phyloP scores from a whole-genome alignment of 2,888 invertebrate species.

The Orchesellides sinensis region DNA sequence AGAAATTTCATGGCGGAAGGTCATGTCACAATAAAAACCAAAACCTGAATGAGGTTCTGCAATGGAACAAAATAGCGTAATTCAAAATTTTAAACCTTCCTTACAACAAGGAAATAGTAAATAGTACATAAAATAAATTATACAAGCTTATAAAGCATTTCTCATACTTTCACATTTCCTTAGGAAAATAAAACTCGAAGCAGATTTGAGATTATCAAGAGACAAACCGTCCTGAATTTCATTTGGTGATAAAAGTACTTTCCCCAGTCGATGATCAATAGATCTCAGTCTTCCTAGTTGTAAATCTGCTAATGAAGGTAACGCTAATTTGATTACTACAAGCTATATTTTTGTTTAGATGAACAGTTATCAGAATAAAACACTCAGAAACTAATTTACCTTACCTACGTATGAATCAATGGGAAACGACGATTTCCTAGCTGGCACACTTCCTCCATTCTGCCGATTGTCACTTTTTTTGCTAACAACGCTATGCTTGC shows the following conservation, averaged over 20 bases:
- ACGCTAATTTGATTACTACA: neutral
- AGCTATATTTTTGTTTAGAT: neutral
- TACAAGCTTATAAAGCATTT: neutral
- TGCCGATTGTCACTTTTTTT: constrained; percentile 12
- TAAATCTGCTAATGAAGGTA: constrained; percentile 24
- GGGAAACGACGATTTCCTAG: constrained; percentile 23
- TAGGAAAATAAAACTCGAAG: constrained; percentile 62
- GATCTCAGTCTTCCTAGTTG: constrained; percentile 68
- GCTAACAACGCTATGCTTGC: constrained; percentile 53
- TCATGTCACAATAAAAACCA: constrained; percentile 63
- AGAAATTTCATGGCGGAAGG: constrained; percentile 43
- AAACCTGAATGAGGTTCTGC: constrained; percentile 63
- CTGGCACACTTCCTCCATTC: constrained; percentile 2
- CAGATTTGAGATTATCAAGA: constrained; percentile 51
- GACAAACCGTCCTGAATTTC: constrained; percentile 51
- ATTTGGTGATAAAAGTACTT: constrained; percentile 48
- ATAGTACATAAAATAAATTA: neutral
- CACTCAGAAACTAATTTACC: neutral
- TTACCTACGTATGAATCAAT: constrained; percentile 55
- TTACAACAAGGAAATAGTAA: neutral
- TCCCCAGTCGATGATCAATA: constrained; percentile 62
- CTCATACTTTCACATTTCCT: constrained; percentile 63
- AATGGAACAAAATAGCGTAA: neutral
- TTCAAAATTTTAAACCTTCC: neutral
- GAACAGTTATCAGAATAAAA: too few relatives aligned